These are phyloP conservation scores for Portevinia maculata DNA, from an alignment of 2,888 invertebrate species.

Conservation along the genomic window DNA sequence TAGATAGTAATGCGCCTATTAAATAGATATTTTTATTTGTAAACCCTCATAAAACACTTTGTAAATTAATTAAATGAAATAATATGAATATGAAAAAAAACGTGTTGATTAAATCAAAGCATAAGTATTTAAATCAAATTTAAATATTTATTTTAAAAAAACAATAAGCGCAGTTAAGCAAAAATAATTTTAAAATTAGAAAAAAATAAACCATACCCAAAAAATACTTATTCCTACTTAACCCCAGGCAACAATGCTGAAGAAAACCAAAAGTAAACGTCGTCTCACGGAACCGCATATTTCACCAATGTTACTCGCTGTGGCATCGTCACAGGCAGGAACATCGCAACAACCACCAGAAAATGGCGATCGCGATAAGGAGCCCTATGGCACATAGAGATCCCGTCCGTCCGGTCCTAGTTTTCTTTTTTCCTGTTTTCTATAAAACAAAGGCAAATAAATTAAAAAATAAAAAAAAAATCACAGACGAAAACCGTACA, in stretches of 20 bases:
- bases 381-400: slow-evolving; percentile 81
- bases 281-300: slow-evolving; percentile 93
- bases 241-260: slow-evolving; percentile 99
- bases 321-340: slow-evolving; percentile 77
- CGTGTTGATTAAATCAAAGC: slow-evolving; percentile 14
- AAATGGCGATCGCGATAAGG: slow-evolving; percentile 84
- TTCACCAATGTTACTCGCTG: slow-evolving; percentile 83
- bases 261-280: slow-evolving; percentile 99
- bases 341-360: slow-evolving; percentile 82
- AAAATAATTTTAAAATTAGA: slow-evolving; percentile 8
- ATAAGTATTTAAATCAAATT: not conserved
- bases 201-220: slow-evolving; percentile 22
- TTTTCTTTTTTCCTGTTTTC: slow-evolving; percentile 83
- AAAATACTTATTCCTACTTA: slow-evolving; percentile 53
- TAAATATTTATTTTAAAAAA: not conserved
- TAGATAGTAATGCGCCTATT: slow-evolving; percentile 67
- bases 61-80: slow-evolving; percentile 48
- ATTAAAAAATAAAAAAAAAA: slow-evolving; percentile 13
- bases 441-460: slow-evolving; percentile 76
- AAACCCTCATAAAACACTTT: slow-evolving; percentile 38
- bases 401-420: slow-evolving; percentile 83
- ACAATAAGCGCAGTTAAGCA: slow-evolving; percentile 14
- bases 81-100: slow-evolving; percentile 37
- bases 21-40: slow-evolving; percentile 60
- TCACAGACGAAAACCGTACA: slow-evolving; percentile 14